Percentiles rank a stretch among this genome's conserved stretches.
Evolutionary conservation across 1,140 invertebrate species (phyloP).

Genomic region (Drosophila obscura): DNA sequence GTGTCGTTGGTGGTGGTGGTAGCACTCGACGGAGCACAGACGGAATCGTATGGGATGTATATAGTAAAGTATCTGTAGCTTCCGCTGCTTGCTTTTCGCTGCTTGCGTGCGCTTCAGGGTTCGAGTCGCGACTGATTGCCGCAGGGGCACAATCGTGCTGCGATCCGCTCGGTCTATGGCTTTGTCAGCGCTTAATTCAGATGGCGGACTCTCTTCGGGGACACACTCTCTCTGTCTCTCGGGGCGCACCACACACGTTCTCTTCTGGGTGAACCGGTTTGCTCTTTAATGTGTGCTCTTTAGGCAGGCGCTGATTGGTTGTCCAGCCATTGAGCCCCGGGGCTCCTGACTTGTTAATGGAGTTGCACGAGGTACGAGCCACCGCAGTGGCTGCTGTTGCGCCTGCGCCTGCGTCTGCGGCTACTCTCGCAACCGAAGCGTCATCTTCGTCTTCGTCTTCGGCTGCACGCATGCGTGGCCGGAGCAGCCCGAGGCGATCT

Average conservation of each 20-base stretch:
- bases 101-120: constrained; percentile 73
- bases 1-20: too few relatives aligned
- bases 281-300: constrained; percentile 63
- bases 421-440: constrained; percentile 21
- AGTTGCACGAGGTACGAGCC: constrained; percentile 29
- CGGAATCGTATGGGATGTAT: constrained; percentile 9
- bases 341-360: constrained; percentile 69
- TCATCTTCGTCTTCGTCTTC: constrained; percentile 31
- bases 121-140: constrained; percentile 75
- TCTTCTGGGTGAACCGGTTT: constrained; percentile 67
- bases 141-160: constrained; percentile 57
- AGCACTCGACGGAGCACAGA: constrained; percentile 20
- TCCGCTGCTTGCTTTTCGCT: constrained; percentile 45
- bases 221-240: constrained; percentile 9
- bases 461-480: constrained; percentile 59
- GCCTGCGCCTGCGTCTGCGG: constrained; percentile 16
- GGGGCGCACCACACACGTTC: constrained; percentile 1
- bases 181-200: constrained; percentile 26
- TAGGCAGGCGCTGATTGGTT: constrained; percentile 68
- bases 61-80: constrained; percentile 2
- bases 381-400: constrained; percentile 20
- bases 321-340: constrained; percentile 48
- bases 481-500: constrained; percentile 48
- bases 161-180: constrained; percentile 11
- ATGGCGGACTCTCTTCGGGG: too few relatives aligned